Conservation (phyloP, 2,888 invertebrate genomes). For the Thereva unica region DNA sequence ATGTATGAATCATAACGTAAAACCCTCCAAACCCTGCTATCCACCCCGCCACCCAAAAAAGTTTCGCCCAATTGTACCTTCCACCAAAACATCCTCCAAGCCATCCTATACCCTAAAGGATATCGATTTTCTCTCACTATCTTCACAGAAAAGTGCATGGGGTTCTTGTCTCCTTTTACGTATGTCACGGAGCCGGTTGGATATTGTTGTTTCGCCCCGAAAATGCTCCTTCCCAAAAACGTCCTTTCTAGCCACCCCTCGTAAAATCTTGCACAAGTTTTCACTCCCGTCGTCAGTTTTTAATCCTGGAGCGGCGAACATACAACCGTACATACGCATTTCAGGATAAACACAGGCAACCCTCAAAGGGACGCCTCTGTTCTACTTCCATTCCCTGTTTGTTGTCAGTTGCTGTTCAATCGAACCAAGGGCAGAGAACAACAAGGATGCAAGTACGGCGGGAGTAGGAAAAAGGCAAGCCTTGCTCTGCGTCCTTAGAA, state of each 20-base stretch:
- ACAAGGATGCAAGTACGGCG: no score
- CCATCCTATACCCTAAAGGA: slow-evolving; percentile 23
- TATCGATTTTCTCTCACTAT: slow-evolving; percentile 36
- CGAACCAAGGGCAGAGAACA: slow-evolving; percentile 4
- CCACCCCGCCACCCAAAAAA: slow-evolving; percentile 7
- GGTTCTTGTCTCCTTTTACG: slow-evolving; percentile 9
- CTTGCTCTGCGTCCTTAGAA: no score
- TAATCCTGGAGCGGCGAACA: slow-evolving; percentile 7
- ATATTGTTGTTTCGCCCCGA: slow-evolving; percentile 33
- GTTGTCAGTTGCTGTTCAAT: slow-evolving; percentile 31
- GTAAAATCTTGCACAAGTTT: slow-evolving; percentile 33
- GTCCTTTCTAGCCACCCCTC: slow-evolving; percentile 18
- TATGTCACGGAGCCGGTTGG: slow-evolving; percentile 23
- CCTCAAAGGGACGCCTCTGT: slow-evolving; percentile 17
- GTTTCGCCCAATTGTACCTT: slow-evolving; percentile 1
- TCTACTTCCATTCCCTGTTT: slow-evolving; percentile 17
- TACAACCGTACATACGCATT: slow-evolving; percentile 20
- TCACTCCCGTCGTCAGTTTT: slow-evolving; percentile 4
- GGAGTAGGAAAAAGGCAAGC: slow-evolving; percentile 20
- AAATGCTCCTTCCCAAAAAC: slow-evolving; percentile 5
- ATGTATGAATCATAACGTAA: slow-evolving; percentile 32
- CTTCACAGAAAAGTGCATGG: slow-evolving; percentile 33
- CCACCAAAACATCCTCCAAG: slow-evolving; percentile 19
- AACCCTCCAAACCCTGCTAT: background rate
- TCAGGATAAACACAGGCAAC: slow-evolving; percentile 24